Conservation (phyloP, 2,113 vertebrate genomes). For the Calyptommatus sinebrachiatus region DNA sequence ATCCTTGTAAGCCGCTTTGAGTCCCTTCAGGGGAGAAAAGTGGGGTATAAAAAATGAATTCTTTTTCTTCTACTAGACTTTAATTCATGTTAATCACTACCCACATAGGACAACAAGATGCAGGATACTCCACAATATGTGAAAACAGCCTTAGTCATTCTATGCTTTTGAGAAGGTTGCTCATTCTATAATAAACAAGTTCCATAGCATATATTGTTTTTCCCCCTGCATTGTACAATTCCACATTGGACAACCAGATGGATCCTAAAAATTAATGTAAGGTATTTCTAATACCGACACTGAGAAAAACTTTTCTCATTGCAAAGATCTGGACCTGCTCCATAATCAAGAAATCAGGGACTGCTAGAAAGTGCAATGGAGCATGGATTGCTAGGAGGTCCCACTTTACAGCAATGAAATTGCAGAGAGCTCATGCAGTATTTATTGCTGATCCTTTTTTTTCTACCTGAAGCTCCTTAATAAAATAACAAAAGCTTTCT, state of each 20-base stretch:
- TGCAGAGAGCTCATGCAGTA: background rate
- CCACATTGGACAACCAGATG: background rate
- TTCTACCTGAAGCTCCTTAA: background rate
- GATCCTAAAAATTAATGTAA: background rate
- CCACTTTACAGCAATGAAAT: conserved; percentile 9
- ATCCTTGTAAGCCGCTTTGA: no score
- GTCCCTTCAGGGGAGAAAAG: no score
- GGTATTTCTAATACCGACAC: background rate
- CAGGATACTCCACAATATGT: no score
- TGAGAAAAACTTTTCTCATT: conserved; percentile 6
- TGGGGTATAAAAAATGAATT: no score
- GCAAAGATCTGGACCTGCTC: conserved; percentile 29
- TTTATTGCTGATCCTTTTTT: background rate
- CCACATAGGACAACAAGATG: background rate
- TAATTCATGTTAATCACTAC: no score
- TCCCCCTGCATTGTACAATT: background rate
- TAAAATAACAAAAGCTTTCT: conserved; percentile 20
- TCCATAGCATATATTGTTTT: background rate
- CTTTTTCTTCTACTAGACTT: no score
- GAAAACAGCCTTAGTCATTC: background rate
- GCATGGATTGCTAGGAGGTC: conserved; percentile 3
- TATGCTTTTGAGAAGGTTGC: background rate
- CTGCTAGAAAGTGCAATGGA: conserved; percentile 16
- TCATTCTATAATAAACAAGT: background rate
- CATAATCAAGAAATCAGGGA: conserved; percentile 24